These are phyloP conservation scores for Smithornis capensis DNA, from an alignment of 2,113 vertebrate genomes.

Conservation along the genomic window DNA sequence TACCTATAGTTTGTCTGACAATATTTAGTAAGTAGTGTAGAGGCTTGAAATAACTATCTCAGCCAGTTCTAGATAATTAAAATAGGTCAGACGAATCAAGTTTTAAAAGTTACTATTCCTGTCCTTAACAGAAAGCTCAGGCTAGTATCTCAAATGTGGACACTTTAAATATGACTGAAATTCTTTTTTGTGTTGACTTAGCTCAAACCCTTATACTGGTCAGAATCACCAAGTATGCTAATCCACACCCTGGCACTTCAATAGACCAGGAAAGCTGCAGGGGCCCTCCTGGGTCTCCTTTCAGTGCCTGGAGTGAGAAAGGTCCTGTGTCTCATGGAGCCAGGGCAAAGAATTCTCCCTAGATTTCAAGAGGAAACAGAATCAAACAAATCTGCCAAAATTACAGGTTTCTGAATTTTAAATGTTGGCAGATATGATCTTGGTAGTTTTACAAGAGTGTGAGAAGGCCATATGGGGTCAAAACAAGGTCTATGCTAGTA, in stretches of 20 bases:
- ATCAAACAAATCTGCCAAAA: not conserved
- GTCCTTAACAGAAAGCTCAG: not conserved
- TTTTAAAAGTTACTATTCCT: not conserved
- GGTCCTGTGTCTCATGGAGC: not conserved
- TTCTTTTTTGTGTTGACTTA: not conserved
- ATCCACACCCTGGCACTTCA: not conserved
- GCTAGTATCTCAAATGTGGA: not conserved
- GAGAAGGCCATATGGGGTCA: not conserved
- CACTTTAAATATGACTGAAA: not conserved
- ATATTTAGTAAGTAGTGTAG: not conserved
- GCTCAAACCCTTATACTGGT: not conserved
- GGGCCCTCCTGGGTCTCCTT: not conserved
- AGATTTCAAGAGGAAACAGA: not conserved
- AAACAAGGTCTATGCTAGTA: not conserved
- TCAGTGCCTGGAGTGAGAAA: not conserved
- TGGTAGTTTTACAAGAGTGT: not conserved
- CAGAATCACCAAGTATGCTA: not conserved
- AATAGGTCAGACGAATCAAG: not conserved
- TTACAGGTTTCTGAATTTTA: not conserved
- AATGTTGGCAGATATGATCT: not conserved
- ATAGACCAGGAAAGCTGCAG: not conserved
- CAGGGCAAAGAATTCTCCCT: not conserved
- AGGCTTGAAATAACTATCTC: not conserved
- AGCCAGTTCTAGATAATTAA: not conserved
- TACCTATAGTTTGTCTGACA: not conserved